Evolutionary conservation across 2,888 invertebrate species (phyloP), one percentile per base, ranked within the genome.

Genomic region (Drosophila fungiperda): DNA sequence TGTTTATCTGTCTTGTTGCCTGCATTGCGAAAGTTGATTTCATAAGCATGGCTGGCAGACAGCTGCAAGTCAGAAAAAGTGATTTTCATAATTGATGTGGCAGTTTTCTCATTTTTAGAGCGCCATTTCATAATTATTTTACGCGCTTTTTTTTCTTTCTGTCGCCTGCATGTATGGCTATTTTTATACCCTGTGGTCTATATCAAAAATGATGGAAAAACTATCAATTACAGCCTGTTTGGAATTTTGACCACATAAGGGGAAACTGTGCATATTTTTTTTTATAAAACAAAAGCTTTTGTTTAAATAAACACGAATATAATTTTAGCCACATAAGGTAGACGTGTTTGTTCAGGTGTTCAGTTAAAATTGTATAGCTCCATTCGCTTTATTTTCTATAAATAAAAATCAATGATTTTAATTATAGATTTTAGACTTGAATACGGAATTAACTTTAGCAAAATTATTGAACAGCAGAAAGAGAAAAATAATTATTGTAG

Each of bases 21-120:
- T 29, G 15, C 38, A 53, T 68, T 68, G 64, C 58, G 49, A 74
- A 61, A 59, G 50, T 17, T 38, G 36, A 72, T 75, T 75, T 77
- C 57, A 64, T 63, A 76, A 76, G 49, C 32, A 35, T 15, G 11
- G 26, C 26, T 29, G 49, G 29, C 6, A 49, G 33, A 32, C 66
- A 53, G 48, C 59, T 62, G 58, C 52, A 66, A 65, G 60, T 36
- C 45, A 60, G 40, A 58, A 80, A 53, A 59, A 38, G 33, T 68
- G 48, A 65, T 68, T 63, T 68, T 71, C 66, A 40, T 68, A 68
- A 72, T 54, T 61, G 40, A 59, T 60, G 48, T 72, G 58, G 29
- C 49, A 65, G 42, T 73, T 73, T 45, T 70, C 45, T 70, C 20
- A 62, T 59, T 66, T 68, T 63, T 32, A 23, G 29, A 57, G 55